Evolutionary conservation across 2,888 invertebrate genomes (phyloP).

Genomic region (Sylvicola cinctus): DNA sequence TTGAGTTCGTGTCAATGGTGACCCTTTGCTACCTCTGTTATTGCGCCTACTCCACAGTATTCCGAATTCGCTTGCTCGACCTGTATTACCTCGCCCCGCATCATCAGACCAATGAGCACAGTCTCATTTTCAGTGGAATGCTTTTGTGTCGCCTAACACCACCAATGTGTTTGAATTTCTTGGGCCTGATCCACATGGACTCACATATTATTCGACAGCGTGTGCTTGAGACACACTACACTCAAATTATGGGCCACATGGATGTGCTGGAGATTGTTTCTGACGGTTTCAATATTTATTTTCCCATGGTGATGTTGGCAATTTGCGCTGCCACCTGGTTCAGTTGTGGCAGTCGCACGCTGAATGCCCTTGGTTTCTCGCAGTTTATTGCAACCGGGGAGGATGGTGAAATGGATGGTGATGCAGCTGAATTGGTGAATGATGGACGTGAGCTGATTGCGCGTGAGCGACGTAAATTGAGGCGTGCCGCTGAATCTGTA

Average conservation of each 20-base stretch:
- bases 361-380: slow-evolving; percentile 85
- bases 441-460: slow-evolving; percentile 85
- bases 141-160: slow-evolving; percentile 91
- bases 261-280: slow-evolving; percentile 92
- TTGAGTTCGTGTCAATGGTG: slow-evolving; percentile 81
- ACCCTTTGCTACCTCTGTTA: slow-evolving; percentile 90
- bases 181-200: slow-evolving; percentile 95
- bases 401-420: slow-evolving; percentile 34
- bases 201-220: slow-evolving; percentile 71
- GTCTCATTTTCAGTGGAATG: slow-evolving; percentile 97
- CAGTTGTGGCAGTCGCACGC: slow-evolving; percentile 72
- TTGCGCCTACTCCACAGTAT: slow-evolving; percentile 94
- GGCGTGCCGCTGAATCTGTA: slow-evolving; percentile 60
- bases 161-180: slow-evolving; percentile 94
- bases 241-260: slow-evolving; percentile 99
- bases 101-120: slow-evolving; percentile 97
- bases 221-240: slow-evolving; percentile 81
- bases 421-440: slow-evolving; percentile 82
- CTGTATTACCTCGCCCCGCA: slow-evolving; percentile 93
- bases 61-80: slow-evolving; percentile 88
- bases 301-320: slow-evolving; percentile 88
- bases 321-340: slow-evolving; percentile 89
- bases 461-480: slow-evolving; percentile 64
- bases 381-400: slow-evolving; percentile 85
- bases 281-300: slow-evolving; percentile 97